Base-by-base conservation (phyloP, 2,888 invertebrate genomes). In the Plagodis dolabraria region DNA sequence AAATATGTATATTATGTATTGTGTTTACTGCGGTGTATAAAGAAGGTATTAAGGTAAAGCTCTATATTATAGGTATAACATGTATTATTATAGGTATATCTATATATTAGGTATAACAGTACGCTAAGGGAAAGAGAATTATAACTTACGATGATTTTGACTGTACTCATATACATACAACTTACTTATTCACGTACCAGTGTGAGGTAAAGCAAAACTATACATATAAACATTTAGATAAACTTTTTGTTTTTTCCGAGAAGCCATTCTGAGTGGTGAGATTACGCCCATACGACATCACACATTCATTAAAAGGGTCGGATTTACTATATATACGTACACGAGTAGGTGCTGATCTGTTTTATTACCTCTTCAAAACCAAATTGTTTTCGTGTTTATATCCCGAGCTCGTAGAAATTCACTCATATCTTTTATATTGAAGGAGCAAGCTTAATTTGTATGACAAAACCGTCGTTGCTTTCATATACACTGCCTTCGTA, bases 381-480 rank as follows among this genome's bases (percentile, higher is more conserved):
- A 69, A 69, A 68, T 70, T 63, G 55, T 63, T 69, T 71, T 66
- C 45, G 42, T 58, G 65, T 64, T 66, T 56, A 65, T 68, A 60
- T 60, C 59, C 60, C 56, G 59, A 62, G 59, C 65, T 65, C 63
- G 64, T 60, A 49, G 52, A 53, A 62, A 62, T 61, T 56, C 33
- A 55, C 64, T 50, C 46, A 48, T 57, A 49, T 47, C 58, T 62
- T 65, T 54, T 65, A 65, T 69, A 69, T 69, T 62, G 63, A 67
- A 47, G 57, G 50, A 50, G 46, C 45, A 50, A 58, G 57, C 65
- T 60, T 68, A 73, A 76, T 74, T 74, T 74, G 65, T 68, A 65
- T 70, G 68, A 73, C 62, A 67, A 65, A 69, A 64, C 64, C 67
- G 65, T 64, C 58, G 59, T 63, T 53, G 35, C 42, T 47, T 47